Conservation (phyloP, 1,140 invertebrate genomes). For the Mycetomoellerius zeteki region DNA sequence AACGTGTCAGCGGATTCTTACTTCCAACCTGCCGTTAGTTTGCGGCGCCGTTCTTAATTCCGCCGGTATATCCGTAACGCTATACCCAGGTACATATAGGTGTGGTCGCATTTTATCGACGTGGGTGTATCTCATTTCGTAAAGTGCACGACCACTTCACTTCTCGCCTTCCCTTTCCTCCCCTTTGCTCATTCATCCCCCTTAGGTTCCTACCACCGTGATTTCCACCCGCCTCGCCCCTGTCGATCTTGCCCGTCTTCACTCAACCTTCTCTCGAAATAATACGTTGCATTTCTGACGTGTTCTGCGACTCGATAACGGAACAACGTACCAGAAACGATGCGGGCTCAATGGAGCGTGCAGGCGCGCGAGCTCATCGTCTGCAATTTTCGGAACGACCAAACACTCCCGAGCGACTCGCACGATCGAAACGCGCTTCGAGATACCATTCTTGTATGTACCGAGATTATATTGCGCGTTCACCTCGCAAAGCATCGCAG, state of each 20-base stretch:
- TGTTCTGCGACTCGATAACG: constrained; percentile 19
- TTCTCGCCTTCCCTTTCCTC: background rate
- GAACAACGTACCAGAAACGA: constrained; percentile 27
- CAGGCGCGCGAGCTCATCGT: background rate
- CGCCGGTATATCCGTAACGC: constrained; percentile 12
- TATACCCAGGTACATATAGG: constrained; percentile 59
- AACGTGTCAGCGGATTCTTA: constrained; percentile 44
- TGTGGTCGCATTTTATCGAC: constrained; percentile 67
- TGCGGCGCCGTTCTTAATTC: constrained; percentile 46
- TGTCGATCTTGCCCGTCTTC: background rate
- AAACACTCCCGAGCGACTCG: constrained; percentile 10
- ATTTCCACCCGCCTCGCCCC: constrained; percentile 30
- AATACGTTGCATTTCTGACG: constrained; percentile 34
- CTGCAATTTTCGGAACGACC: constrained; percentile 39
- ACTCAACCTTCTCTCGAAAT: constrained; percentile 1
- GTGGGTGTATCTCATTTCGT: constrained; percentile 73
- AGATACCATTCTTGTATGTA: constrained; percentile 39
- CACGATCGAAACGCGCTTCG: constrained; percentile 34
- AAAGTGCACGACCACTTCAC: constrained; percentile 71
- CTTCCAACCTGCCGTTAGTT: constrained; percentile 29
- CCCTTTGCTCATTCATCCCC: constrained; percentile 24
- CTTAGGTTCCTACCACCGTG: constrained; percentile 10
- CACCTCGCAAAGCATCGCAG: constrained; percentile 18
- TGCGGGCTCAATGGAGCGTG: constrained; percentile 42
- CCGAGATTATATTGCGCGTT: constrained; percentile 56